phyloP scores from a whole-genome alignment of 1,140 invertebrate species.

The Chionoecetes opilio region DNA sequence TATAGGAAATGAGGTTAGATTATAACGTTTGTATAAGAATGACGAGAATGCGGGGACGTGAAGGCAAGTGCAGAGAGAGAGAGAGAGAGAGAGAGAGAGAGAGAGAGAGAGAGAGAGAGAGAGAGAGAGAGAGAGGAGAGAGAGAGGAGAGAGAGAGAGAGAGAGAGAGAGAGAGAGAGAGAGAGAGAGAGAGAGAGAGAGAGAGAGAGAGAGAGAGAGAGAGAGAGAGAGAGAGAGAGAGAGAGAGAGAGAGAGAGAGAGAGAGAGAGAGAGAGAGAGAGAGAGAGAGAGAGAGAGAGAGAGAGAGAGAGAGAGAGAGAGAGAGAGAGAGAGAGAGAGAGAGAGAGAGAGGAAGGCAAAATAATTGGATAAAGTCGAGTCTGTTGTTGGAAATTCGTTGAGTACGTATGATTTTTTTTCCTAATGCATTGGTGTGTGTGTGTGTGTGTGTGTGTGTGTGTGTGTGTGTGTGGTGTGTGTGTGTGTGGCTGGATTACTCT shows the following conservation, averaged over 20 bases:
- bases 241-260: not conserved
- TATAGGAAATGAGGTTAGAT: too few relatives aligned
- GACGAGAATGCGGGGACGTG: too few relatives aligned
- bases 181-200: too few relatives aligned
- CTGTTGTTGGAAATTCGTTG: not conserved
- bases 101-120: conserved; percentile 37
- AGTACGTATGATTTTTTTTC: not conserved
- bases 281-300: conserved; percentile 34
- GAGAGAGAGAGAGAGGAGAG: not conserved
- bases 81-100: conserved; percentile 24
- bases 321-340: not conserved
- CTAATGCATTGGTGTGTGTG: not conserved
- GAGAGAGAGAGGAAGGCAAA: not conserved
- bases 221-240: too few relatives aligned
- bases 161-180: too few relatives aligned
- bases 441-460: conserved; percentile 40
- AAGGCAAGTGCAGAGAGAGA: not conserved
- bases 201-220: too few relatives aligned
- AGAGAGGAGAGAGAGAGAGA: too few relatives aligned
- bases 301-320: not conserved
- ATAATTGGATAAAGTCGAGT: not conserved
- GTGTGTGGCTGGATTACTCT: not conserved
- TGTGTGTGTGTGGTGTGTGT: conserved; percentile 44
- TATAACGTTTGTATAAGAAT: too few relatives aligned
- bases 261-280: conserved; percentile 35